Conservation (phyloP, 2,888 invertebrate genomes). For the Actias luna region DNA sequence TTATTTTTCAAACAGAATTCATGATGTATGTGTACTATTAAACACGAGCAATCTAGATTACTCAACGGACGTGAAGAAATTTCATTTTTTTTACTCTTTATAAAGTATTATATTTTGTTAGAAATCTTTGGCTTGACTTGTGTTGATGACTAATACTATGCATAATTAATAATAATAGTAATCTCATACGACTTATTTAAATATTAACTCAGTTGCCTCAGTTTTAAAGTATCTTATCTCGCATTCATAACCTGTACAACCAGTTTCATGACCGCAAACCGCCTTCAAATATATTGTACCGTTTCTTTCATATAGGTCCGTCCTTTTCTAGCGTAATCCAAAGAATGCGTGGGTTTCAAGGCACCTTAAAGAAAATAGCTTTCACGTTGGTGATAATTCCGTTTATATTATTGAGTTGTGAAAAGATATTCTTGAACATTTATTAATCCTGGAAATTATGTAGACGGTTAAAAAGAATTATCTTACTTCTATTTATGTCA, state of each 20-base stretch:
- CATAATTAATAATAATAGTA: conserved; percentile 46
- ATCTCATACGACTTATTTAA: conserved; percentile 28
- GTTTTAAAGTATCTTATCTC: conserved; percentile 41
- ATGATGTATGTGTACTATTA: too few species aligned
- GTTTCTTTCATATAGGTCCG: conserved; percentile 30
- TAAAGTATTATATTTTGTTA: neutral
- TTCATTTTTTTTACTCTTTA: neutral
- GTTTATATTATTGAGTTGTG: conserved; percentile 1
- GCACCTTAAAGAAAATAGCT: conserved; percentile 20
- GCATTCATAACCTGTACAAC: conserved; percentile 45
- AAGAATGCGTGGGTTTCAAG: conserved; percentile 52
- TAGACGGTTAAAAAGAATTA: neutral
- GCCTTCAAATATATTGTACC: conserved; percentile 38
- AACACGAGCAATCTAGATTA: neutral
- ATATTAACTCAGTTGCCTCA: conserved; percentile 37
- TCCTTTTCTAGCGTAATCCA: conserved; percentile 43
- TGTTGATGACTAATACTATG: conserved; percentile 51
- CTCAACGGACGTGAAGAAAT: neutral
- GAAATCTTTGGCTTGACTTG: neutral
- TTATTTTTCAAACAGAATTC: too few species aligned
- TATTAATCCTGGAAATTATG: neutral
- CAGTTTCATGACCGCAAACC: conserved; percentile 66
- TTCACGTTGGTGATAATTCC: conserved; percentile 14
- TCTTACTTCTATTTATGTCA: neutral
- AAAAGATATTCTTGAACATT: neutral